Conservation (phyloP, 1,140 invertebrate species). For the Maconellicoccus hirsutus region DNA sequence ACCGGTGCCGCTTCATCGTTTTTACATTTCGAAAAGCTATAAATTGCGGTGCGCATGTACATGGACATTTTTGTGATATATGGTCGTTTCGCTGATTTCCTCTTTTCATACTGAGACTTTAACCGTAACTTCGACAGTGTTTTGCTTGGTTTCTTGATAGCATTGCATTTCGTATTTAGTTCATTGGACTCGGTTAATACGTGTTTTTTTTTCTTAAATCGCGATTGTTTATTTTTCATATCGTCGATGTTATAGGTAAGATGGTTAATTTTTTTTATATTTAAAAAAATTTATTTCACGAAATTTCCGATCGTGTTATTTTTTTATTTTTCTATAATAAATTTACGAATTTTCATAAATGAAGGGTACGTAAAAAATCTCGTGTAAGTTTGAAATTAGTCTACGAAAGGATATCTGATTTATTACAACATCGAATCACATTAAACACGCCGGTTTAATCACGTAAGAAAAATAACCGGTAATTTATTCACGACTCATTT, state of each 20-base stretch:
- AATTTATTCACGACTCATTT: not conserved
- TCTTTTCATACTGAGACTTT: not conserved
- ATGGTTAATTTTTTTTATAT: not conserved
- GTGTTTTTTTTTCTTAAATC: not conserved
- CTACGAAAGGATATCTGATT: too few relatives aligned
- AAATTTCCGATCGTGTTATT: too few relatives aligned
- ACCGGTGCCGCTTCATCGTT: not conserved
- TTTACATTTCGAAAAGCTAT: not conserved
- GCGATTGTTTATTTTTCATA: not conserved
- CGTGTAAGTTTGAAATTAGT: too few relatives aligned
- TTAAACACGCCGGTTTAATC: not conserved
- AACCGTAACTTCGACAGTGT: not conserved
- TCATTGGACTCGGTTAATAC: not conserved
- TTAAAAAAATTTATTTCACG: too few relatives aligned
- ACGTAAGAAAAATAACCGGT: not conserved
- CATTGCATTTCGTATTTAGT: not conserved
- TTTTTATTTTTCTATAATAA: too few relatives aligned
- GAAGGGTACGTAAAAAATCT: too few relatives aligned
- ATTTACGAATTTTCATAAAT: too few relatives aligned
- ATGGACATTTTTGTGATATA: not conserved
- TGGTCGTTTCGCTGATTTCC: not conserved
- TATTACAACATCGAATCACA: too few relatives aligned
- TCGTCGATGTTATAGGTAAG: not conserved
- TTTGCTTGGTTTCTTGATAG: not conserved
- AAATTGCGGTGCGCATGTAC: constrained; percentile 7